Evolutionary conservation across 2,113 vertebrate genomes (phyloP).

Genomic region (Sus scrofa): T2T-Sscrofa CM000812.6:199512501-199513000

Average conservation of each 20-base stretch:
- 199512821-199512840: background rate
- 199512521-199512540: background rate
- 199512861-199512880: background rate
- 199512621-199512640: constrained; percentile 12
- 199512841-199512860: constrained; percentile 31
- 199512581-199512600: constrained; percentile 51
- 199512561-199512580: constrained; percentile 50
- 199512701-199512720: background rate
- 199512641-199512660: background rate
- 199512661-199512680: background rate
- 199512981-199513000: constrained; percentile 46
- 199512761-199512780: background rate
- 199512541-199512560: background rate
- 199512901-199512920: constrained; percentile 17
- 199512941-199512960: background rate
- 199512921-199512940: constrained; percentile 12
- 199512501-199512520: background rate
- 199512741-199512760: background rate
- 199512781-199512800: background rate
- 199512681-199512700: background rate
- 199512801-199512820: background rate
- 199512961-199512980: constrained; percentile 4
- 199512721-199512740: background rate
- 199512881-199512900: constrained; percentile 25
- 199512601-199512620: constrained; percentile 55